These are phyloP conservation scores for Eriosoma lanigerum DNA, from an alignment of 1,140 invertebrate species.

Conservation along the genomic window DNA sequence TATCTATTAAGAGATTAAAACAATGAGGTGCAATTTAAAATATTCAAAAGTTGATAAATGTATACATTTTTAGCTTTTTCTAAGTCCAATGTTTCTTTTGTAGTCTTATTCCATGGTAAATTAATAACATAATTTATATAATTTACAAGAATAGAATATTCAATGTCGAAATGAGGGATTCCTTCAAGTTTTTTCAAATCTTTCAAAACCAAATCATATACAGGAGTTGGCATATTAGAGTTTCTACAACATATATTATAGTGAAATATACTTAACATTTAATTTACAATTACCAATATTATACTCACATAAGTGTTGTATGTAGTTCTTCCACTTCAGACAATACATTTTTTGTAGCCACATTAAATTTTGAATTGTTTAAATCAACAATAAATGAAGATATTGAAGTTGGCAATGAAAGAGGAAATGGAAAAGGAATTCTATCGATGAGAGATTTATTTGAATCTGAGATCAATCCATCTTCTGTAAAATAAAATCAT, in stretches of 20 bases:
- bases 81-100: conserved; percentile 62
- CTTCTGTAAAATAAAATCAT: not conserved
- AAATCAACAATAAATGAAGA: too few species aligned
- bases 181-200: conserved; percentile 60
- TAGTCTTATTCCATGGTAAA: conserved; percentile 63
- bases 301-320: not conserved
- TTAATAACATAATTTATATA: conserved; percentile 65
- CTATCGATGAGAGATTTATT: too few species aligned
- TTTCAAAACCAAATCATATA: conserved; percentile 56
- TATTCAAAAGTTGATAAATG: not conserved
- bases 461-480: too few species aligned
- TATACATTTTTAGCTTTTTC: conserved; percentile 60
- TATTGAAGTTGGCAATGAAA: too few species aligned
- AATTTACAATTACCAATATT: too few species aligned
- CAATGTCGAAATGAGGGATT: conserved; percentile 62
- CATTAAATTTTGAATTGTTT: not conserved
- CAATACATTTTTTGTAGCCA: not conserved
- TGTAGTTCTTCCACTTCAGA: not conserved
- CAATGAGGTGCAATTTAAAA: not conserved
- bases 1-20: conserved; percentile 38
- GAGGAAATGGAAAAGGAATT: too few species aligned
- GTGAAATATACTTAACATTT: not conserved
- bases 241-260: conserved; percentile 55
- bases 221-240: conserved; percentile 58
- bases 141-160: conserved; percentile 62